Base-by-base conservation (phyloP, 2,113 vertebrate species). In the Alaudala cheleensis region DNA sequence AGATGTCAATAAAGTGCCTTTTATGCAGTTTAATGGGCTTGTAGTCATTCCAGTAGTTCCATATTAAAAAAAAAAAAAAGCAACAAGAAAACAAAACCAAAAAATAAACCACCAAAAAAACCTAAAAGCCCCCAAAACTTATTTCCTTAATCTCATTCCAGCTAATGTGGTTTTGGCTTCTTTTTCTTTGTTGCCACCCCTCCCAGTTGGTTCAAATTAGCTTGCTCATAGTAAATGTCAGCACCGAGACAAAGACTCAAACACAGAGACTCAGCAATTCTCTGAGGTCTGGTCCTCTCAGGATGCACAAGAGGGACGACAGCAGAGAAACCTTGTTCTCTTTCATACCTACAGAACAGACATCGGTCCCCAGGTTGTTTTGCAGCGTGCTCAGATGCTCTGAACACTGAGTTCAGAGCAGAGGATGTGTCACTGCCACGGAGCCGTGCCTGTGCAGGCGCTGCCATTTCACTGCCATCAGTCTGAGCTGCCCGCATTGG, bases 141-240 rank as follows among this genome's bases (percentile, higher is more conserved):
- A 66, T 90, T 91, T 93, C 67, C 85, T 76, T 58, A 77, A 39
- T 71, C 58, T 47, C 74, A n/a, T 86, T 93, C 72, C 88, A 96
- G 29, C 42, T n/a, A 83, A 37, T 2, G 6, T 67, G 77, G 70
- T 77, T 95, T 95, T 80, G 76, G 44, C 39, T 54, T 60, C 18
- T 69, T 88, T 93, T 90, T 70, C 39, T 77, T 85, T 4, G 10
- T 37, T 78, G 39, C 74, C 77, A 31, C 58, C 60, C 74, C 62
- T 95, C 79, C 64, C 62, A 86, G 42, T 70, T 57, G 67, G 45
- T 88, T 94, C 58, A 70, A 70, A 94, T 94, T 82, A 95, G 24
- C 33, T 82, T 66, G 33, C 37, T 94, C 56, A 51, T 15, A 85
- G 61, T 64, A 78, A 92, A 95, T 81, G 74, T 70, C 84, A 92